These are phyloP conservation scores for Drosophila buzzatii DNA, from an alignment of 2,888 invertebrate species.

Conservation along the genomic window DNA sequence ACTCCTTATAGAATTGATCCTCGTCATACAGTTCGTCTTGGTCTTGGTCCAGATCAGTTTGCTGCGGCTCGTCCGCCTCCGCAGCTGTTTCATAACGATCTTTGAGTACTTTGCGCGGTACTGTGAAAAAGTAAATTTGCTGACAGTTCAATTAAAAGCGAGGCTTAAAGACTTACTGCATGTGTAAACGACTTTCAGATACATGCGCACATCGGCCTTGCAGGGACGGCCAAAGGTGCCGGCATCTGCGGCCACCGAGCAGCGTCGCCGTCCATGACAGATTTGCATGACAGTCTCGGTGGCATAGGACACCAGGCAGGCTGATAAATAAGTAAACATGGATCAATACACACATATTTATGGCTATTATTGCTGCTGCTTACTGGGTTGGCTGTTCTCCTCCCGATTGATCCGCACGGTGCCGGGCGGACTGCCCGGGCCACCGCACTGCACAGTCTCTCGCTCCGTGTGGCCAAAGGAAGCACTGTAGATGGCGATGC, in stretches of 20 bases:
- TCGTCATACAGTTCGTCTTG: slow-evolving; percentile 87
- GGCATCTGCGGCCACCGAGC: slow-evolving; percentile 92
- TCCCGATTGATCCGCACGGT: slow-evolving; percentile 67
- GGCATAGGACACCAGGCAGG: slow-evolving; percentile 94
- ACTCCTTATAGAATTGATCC: slow-evolving; percentile 87
- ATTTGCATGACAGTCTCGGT: slow-evolving; percentile 96
- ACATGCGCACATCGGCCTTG: slow-evolving; percentile 91
- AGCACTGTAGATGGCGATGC: slow-evolving; percentile 96
- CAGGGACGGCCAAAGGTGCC: slow-evolving; percentile 94
- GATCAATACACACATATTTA: background rate
- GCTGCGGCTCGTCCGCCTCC: slow-evolving; percentile 91
- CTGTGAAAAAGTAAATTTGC: slow-evolving; percentile 85
- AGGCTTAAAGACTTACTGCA: slow-evolving; percentile 89
- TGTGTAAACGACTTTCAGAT: slow-evolving; percentile 94
- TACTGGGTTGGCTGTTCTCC: slow-evolving; percentile 76
- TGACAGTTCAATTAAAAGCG: background rate
- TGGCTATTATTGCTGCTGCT: slow-evolving; percentile 39
- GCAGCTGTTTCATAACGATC: slow-evolving; percentile 92
- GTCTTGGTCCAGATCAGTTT: slow-evolving; percentile 86
- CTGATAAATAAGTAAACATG: slow-evolving; percentile 85
- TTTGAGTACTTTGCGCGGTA: slow-evolving; percentile 93
- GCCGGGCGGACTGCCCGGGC: slow-evolving; percentile 85
- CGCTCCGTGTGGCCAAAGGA: slow-evolving; percentile 95
- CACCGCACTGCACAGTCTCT: slow-evolving; percentile 93
- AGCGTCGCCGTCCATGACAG: slow-evolving; percentile 93